Conservation (phyloP, 1,140 invertebrate species). For the Wiebesia pumilae region DNA sequence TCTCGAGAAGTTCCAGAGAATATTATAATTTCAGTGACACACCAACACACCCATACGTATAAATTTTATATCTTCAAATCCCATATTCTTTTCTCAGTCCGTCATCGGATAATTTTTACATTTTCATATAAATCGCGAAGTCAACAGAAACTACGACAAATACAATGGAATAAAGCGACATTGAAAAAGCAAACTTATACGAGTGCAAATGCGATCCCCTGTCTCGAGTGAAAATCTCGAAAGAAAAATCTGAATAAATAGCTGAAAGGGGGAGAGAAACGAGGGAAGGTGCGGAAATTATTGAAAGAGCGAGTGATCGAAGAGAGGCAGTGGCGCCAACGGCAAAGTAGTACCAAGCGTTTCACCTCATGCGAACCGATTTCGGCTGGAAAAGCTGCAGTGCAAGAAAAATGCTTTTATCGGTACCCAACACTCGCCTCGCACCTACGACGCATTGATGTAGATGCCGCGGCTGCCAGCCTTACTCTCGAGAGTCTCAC, state of each 20-base stretch:
- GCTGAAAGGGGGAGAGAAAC: not conserved
- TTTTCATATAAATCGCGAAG: not conserved
- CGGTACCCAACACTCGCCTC: constrained; percentile 64
- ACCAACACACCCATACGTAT: not conserved
- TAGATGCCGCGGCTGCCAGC: constrained; percentile 14
- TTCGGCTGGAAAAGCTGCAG: constrained; percentile 52
- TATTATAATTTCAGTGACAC: not conserved
- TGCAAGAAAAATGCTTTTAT: constrained; percentile 71
- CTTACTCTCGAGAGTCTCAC: constrained; percentile 55
- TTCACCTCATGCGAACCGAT: constrained; percentile 23
- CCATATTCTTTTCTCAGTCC: not conserved
- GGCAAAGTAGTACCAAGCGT: constrained; percentile 58
- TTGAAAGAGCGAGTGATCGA: constrained; percentile 39
- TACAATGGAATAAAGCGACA: not conserved
- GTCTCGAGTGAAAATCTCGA: constrained; percentile 7
- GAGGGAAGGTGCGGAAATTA: constrained; percentile 30
- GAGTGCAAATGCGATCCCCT: constrained; percentile 13
- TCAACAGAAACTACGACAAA: not conserved
- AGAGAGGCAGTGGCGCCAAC: constrained; percentile 49
- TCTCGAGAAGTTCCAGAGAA: not conserved
- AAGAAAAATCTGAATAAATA: constrained; percentile 50
- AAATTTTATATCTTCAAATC: not conserved
- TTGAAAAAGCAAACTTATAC: constrained; percentile 31
- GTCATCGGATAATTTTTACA: not conserved
- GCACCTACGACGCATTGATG: not conserved